Percentiles rank a stretch among this genome's conserved stretches.
phyloP scores from a whole-genome alignment of 1,140 invertebrate genomes.

The Drosophila melanogaster region Release_6_plus_ISO1_MT NT_037436.4:1329501-1330000 shows the following conservation, averaged over 20 bases:
- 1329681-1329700: background rate
- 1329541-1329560: conserved; percentile 52
- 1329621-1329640: background rate
- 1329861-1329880: no score
- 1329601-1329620: conserved; percentile 37
- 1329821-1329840: no score
- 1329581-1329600: conserved; percentile 57
- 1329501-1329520: conserved; percentile 68
- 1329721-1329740: background rate
- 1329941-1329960: no score
- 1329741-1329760: background rate
- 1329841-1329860: no score
- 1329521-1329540: conserved; percentile 48
- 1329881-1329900: background rate
- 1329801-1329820: no score
- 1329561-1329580: conserved; percentile 59
- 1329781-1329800: no score
- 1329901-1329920: background rate
- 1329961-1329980: background rate
- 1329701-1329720: background rate
- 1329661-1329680: background rate
- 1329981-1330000: conserved; percentile 25
- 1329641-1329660: background rate
- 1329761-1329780: background rate
- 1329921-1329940: background rate